These are phyloP conservation scores for Colistium nudipinnis DNA, from an alignment of 2,113 vertebrate genomes.

Conservation along the genomic window DNA sequence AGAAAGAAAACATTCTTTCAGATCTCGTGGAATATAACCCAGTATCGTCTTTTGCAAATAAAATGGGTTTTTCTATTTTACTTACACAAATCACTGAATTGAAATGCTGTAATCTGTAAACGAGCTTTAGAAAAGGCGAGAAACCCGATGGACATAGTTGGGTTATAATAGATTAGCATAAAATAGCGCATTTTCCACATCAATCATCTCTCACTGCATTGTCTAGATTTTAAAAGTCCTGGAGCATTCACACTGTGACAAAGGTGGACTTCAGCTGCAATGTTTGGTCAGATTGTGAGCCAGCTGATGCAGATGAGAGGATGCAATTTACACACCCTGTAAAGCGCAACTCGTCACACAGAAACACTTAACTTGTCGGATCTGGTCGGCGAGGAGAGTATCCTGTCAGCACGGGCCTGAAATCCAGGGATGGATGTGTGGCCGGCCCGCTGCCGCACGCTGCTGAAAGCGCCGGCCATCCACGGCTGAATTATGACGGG, in stretches of 20 bases:
- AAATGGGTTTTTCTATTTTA: not conserved
- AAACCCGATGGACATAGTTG: not conserved
- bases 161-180: no score
- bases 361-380: constrained; percentile 20
- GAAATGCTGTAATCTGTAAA: not conserved
- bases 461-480: constrained; percentile 14
- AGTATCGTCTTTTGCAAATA: not conserved
- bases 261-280: no score
- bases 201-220: no score
- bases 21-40: not conserved
- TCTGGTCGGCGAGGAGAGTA: constrained; percentile 50
- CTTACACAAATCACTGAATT: not conserved
- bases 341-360: constrained; percentile 29
- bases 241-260: no score
- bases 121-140: not conserved
- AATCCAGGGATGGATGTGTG: constrained; percentile 58
- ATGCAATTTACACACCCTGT: constrained; percentile 22
- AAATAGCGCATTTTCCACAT: no score
- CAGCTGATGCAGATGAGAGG: constrained; percentile 24
- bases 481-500: constrained; percentile 11
- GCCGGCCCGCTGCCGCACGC: constrained; percentile 6
- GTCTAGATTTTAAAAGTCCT: no score
- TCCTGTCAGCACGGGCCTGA: constrained; percentile 60
- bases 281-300: not conserved
- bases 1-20: constrained; percentile 18